Percentiles rank a stretch among this genome's conserved stretches.
Evolutionary conservation across 2,797 vertebrate species (phyloP).

Genomic region (Esox lucius): DNA sequence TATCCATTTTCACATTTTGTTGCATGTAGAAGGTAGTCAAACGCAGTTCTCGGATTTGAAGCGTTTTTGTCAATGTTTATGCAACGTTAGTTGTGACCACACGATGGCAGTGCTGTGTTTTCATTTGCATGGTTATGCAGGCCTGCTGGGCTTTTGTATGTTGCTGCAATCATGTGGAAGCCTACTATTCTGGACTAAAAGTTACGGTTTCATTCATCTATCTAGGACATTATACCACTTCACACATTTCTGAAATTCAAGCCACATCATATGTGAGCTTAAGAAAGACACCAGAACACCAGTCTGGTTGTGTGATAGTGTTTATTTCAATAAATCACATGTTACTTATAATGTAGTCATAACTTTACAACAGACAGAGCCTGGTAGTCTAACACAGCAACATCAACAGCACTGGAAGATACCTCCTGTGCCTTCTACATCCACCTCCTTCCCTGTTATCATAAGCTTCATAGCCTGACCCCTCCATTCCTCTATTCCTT

Average conservation of each 20-base stretch:
- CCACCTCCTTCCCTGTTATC: too few relatives aligned
- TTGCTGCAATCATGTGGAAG: too few relatives aligned
- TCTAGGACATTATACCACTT: neutral
- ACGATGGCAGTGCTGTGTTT: neutral
- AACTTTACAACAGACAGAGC: neutral
- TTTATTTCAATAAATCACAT: slow-evolving; percentile 16
- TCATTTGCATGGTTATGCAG: neutral
- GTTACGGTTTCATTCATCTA: neutral
- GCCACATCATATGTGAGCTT: neutral
- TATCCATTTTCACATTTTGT: too few relatives aligned
- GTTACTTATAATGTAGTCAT: neutral
- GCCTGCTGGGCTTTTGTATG: neutral
- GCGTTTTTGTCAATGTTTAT: neutral
- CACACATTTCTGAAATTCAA: neutral
- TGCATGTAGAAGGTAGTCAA: neutral
- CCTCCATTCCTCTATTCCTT: too few relatives aligned
- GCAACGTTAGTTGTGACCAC: neutral
- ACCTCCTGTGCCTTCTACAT: too few relatives aligned
- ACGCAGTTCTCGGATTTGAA: neutral
- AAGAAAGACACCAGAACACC: neutral
- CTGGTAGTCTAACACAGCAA: neutral
- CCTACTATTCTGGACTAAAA: neutral
- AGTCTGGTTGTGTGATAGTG: neutral
- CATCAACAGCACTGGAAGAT: neutral
- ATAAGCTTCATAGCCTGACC: too few relatives aligned